Conservation (phyloP, 1,140 invertebrate species). For the Drosophila simulans region DNA sequence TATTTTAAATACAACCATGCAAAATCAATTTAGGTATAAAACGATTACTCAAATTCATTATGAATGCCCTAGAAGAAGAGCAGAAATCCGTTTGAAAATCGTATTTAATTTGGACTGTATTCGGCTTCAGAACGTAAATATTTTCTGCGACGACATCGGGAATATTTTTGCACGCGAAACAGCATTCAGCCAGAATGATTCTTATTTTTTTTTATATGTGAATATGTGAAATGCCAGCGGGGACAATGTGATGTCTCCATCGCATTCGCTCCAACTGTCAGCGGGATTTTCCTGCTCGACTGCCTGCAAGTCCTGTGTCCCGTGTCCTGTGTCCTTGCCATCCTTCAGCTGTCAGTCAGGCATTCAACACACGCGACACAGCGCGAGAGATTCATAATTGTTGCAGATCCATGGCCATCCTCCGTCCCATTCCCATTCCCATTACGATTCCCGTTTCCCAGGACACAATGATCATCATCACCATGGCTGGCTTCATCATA, state of each 20-base stretch:
- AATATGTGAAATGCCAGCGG: conserved; percentile 55
- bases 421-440: conserved; percentile 12
- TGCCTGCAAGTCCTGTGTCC: conserved; percentile 18
- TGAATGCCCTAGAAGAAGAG: not conserved
- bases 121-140: conserved; percentile 24
- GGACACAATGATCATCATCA: conserved; percentile 29
- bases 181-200: conserved; percentile 23
- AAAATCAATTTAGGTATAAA: not conserved
- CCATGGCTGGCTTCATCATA: conserved; percentile 66
- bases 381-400: conserved; percentile 77
- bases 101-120: conserved; percentile 22
- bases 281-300: conserved; percentile 30
- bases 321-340: conserved; percentile 50
- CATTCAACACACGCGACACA: conserved; percentile 63
- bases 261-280: conserved; percentile 34
- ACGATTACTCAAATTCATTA: not conserved
- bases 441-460: conserved; percentile 5
- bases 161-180: conserved; percentile 16
- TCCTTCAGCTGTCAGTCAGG: conserved; percentile 72
- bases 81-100: not conserved
- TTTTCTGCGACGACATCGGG: conserved; percentile 23
- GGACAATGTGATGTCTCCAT: conserved; percentile 66
- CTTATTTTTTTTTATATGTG: conserved; percentile 28
- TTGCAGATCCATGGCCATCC: conserved; percentile 50
- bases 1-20: too few relatives aligned